Percentiles rank a stretch among this genome's conserved stretches.
Evolutionary conservation across 53 echinoderm and acorn worm species (phyloP).

Genomic region (Zoroaster sp.): DNA sequence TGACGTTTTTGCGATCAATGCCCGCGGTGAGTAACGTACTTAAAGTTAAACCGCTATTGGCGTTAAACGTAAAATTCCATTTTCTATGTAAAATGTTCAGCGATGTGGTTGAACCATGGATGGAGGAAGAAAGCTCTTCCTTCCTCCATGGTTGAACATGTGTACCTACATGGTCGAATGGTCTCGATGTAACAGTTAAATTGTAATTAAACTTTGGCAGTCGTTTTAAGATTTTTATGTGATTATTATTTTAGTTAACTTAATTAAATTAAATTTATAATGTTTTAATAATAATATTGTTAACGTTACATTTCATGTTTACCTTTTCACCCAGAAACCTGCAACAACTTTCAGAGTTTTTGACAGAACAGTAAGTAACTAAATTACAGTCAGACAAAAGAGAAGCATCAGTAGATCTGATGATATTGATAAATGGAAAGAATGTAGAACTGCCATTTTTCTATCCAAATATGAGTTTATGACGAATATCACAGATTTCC

Average conservation of each 20-base stretch:
- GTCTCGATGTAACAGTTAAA: too few relatives aligned
- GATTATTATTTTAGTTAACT: too few relatives aligned
- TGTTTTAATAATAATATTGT: neutral
- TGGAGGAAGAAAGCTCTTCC: too few relatives aligned
- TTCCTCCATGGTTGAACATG: too few relatives aligned
- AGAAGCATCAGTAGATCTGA: neutral
- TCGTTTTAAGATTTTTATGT: too few relatives aligned
- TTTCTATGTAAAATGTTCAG: neutral
- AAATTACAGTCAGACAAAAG: neutral
- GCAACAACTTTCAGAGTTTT: conserved; percentile 95
- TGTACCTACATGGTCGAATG: too few relatives aligned
- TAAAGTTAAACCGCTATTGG: neutral
- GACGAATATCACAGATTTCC: neutral
- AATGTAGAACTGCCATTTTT: neutral
- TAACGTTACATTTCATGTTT: neutral
- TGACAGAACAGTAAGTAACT: conserved; percentile 87
- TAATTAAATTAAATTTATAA: neutral
- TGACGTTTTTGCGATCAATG: conserved; percentile 74
- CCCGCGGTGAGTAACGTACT: conserved; percentile 66
- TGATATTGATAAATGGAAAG: neutral
- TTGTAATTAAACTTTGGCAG: too few relatives aligned
- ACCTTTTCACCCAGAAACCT: conserved; percentile 73
- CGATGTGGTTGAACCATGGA: too few relatives aligned
- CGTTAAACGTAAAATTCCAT: neutral
- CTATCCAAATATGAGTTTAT: neutral